phyloP scores from a whole-genome alignment of 1,140 invertebrate species.

The Zaprionus ornatus region DNA sequence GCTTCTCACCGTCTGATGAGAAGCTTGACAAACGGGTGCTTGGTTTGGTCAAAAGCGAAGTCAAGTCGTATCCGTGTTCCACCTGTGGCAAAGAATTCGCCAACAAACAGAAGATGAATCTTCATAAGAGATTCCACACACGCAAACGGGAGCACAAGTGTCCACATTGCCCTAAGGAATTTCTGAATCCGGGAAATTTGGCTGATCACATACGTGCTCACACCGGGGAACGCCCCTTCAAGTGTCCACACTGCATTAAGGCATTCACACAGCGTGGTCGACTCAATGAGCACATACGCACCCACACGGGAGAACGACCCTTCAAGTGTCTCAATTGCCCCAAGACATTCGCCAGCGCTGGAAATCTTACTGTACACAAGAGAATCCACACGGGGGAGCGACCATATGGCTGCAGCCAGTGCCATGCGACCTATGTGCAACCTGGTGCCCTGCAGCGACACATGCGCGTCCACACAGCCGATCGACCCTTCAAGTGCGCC shows the following conservation, averaged over 20 bases:
- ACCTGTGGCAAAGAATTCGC: constrained; percentile 21
- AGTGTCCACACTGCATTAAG: constrained; percentile 32
- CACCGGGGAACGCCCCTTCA: constrained; percentile 17
- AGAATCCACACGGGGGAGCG: constrained; percentile 21
- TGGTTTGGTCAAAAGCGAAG: neutral
- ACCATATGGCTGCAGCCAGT: constrained; percentile 24
- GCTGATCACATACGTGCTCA: constrained; percentile 13
- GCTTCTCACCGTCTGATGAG: neutral
- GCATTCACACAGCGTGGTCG: constrained; percentile 30
- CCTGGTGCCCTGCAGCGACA: constrained; percentile 29
- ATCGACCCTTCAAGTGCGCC: constrained; percentile 22
- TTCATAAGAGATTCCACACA: constrained; percentile 27
- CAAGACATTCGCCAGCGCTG: constrained; percentile 27
- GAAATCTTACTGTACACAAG: constrained; percentile 31
- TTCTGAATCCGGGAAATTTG: constrained; percentile 19
- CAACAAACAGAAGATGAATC: constrained; percentile 9
- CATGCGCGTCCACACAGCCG: constrained; percentile 13
- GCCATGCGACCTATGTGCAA: constrained; percentile 31
- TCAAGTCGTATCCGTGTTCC: neutral
- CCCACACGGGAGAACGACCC: constrained; percentile 30
- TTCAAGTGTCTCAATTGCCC: constrained; percentile 34
- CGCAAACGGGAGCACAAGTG: constrained; percentile 17
- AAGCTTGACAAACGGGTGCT: neutral
- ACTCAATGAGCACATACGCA: constrained; percentile 25
- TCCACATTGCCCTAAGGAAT: constrained; percentile 12